Evolutionary conservation across 2,888 invertebrate species (phyloP).

Genomic region (Morpho achilles): DNA sequence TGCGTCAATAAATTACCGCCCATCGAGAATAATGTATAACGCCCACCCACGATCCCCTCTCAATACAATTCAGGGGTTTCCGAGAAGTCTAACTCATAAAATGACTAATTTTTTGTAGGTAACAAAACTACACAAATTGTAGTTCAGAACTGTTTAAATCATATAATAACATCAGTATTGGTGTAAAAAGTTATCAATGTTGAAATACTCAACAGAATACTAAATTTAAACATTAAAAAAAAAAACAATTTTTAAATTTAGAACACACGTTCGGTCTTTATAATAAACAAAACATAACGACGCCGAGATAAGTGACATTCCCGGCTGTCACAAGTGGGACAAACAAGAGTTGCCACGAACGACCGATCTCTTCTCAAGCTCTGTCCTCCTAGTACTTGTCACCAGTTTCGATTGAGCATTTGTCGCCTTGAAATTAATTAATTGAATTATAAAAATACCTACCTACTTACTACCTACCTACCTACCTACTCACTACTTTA

Average conservation of each 20-base stretch:
- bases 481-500: no score
- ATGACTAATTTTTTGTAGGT: conserved; percentile 36
- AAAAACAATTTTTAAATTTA: conserved; percentile 11
- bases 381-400: conserved; percentile 70
- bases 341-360: conserved; percentile 34
- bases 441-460: conserved; percentile 16
- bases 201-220: neutral
- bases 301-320: conserved; percentile 31
- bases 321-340: conserved; percentile 33
- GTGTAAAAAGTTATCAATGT: neutral
- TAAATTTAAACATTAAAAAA: conserved; percentile 6
- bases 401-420: conserved; percentile 68
- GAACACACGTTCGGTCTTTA: conserved; percentile 11
- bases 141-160: no score
- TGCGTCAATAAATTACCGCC: conserved; percentile 67
- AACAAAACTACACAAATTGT: neutral
- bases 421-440: conserved; percentile 39
- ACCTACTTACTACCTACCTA: no score
- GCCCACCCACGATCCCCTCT: conserved; percentile 67
- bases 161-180: no score
- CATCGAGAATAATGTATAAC: conserved; percentile 50
- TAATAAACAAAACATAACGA: conserved; percentile 19
- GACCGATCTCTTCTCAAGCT: conserved; percentile 40
- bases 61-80: conserved; percentile 51
- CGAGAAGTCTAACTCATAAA: conserved; percentile 44